These are phyloP conservation scores for Pardalotus punctatus DNA, from an alignment of 2,113 vertebrate species.

Conservation along the genomic window DNA sequence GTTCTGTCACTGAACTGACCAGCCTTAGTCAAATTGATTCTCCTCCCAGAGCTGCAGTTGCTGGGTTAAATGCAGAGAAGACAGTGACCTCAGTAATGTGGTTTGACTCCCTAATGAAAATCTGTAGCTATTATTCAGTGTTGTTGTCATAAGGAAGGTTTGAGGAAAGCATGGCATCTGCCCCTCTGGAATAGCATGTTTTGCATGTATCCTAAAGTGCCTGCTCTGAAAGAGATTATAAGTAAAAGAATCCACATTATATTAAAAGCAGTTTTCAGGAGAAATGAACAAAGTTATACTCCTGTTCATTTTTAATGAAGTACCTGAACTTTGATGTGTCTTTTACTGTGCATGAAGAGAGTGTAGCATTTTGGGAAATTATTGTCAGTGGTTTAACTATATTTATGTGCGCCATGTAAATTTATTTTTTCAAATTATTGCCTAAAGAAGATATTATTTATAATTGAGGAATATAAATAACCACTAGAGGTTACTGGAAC, in stretches of 20 bases:
- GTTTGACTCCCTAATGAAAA: background rate
- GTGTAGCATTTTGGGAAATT: background rate
- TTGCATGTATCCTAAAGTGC: background rate
- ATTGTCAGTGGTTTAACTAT: background rate
- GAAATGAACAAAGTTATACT: background rate
- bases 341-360: background rate
- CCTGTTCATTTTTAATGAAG: background rate
- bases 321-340: background rate
- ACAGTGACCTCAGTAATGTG: background rate
- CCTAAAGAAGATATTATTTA: background rate
- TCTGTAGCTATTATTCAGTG: background rate
- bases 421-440: background rate
- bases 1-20: background rate
- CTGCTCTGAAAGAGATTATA: background rate
- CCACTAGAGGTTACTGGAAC: background rate
- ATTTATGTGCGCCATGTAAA: no score
- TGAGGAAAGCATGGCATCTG: background rate
- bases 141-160: background rate
- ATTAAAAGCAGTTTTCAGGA: background rate
- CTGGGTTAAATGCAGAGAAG: background rate
- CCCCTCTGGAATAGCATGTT: background rate
- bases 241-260: background rate
- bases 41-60: background rate
- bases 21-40: background rate
- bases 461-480: background rate